Evolutionary conservation across 2,888 invertebrate genomes (phyloP), one percentile per base, ranked within the genome.

Genomic region (Hirtodrosophila duncani): DNA sequence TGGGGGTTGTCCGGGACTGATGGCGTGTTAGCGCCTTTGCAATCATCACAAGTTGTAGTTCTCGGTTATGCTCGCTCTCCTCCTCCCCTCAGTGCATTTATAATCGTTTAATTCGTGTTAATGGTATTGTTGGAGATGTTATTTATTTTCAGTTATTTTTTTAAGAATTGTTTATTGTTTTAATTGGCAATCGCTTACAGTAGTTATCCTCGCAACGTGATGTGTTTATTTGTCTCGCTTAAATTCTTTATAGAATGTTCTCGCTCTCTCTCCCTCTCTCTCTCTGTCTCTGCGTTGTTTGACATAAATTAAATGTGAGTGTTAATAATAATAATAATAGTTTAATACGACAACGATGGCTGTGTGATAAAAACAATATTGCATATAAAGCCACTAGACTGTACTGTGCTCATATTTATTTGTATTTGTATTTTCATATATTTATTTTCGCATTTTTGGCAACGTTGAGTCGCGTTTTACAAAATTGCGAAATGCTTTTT

Each of bases 291-390:
- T 38, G 20, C 36, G 21, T 39, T 49, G 36, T 21, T 45, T 42
- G 38, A 43, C 52, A 38, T 59, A 67, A 68, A 58, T 48, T 46
- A 61, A 61, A 61, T 57, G 49, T 46, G 66, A 33, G 56, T 33
- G 43, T 56, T 60, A 72, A 65, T 64, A 67, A 72, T 53, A 68
- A 68, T 56, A 52, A 26, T 26, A 26, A 5, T 3, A 5, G 5
- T 5, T 9, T 56, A 57, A 58, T 56, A 38, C 48, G 46, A 42
- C n/a, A n/a, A n/a, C n/a, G n/a, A n/a, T n/a, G n/a, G n/a, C n/a
- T n/a, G n/a, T n/a, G n/a, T 49, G 58, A 64, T 62, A 53, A 65
- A 67, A 67, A 65, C 46, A 67, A 67, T 64, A 36, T 44, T 34
- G 37, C 41, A 34, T 34, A 55, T 60, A n/a, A n/a, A n/a, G n/a